Base-by-base conservation (phyloP, 2,113 vertebrate genomes). In the Brachyhypopomus occidentalis region DNA sequence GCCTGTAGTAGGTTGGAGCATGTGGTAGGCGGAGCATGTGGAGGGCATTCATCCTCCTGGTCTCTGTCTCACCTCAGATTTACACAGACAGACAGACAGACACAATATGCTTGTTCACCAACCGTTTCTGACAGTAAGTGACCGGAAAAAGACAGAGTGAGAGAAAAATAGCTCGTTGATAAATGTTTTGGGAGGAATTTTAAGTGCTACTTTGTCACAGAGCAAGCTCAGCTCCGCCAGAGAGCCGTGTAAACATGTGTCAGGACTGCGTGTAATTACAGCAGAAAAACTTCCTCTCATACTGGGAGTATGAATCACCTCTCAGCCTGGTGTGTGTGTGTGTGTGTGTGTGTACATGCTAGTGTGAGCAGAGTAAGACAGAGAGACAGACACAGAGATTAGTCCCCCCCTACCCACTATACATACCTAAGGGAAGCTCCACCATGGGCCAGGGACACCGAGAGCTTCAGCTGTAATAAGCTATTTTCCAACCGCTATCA, bases 231-330 rank as follows among this genome's bases (percentile, higher is more conserved):
- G 82, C 89, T 89, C 89, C 88, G 89, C 88, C 91, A 90, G 89
- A 82, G 89, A 84, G 89, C 84, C 85, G 89, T 86, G 87, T 92
- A 93, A 93, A 94, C 91, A 92, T 89, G 90, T 91, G 91, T 91
- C 89, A 90, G 89, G 88, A 92, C 91, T 91, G 90, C 86, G 88
- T 87, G 88, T 91, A 93, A 94, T 94, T 94, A 94, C 88, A 92
- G 92, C 85, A 90, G 87, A 89, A 81, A 90, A 92, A 93, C 92
- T 90, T 94, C 92, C 86, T 86, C 82, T 82, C 59, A 70, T 75
- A 79, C 87, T 74, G 84, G 85, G 85, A 77, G 90, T 94, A 90
- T 93, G 92, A 93, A 91, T 94, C 58, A 79, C n/a, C 73, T 73
- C 59, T 58, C 79, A 80, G 75, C 56, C 81, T 77, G 30, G 77